Evolutionary conservation across 2,797 vertebrate species (phyloP).

Genomic region (Rhynchotus rufescens): DNA sequence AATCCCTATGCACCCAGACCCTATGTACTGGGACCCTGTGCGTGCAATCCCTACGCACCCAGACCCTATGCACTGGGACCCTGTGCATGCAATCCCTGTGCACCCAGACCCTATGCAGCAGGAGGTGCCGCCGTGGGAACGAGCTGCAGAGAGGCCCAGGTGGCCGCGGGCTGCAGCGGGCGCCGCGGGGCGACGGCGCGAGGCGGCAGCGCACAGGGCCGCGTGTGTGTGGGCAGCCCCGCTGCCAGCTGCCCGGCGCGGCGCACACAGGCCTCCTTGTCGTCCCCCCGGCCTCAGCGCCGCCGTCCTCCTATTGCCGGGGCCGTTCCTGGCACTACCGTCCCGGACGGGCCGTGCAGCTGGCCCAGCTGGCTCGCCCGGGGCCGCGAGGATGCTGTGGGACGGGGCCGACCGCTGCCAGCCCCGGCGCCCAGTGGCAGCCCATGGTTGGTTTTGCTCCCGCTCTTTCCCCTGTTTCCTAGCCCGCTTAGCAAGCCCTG

Average conservation of each 20-base stretch:
- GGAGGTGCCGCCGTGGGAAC: neutral
- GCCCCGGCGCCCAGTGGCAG: accelerated
- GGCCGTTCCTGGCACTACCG: neutral
- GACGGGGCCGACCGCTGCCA: neutral
- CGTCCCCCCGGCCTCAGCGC: neutral
- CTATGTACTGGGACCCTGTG: no score
- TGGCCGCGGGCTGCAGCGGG: neutral
- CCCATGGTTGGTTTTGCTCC: neutral
- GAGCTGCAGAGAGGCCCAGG: neutral
- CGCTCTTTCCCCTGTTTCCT: neutral
- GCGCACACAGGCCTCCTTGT: neutral
- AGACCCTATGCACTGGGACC: no score
- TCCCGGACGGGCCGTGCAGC: neutral
- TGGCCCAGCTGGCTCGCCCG: neutral
- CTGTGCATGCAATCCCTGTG: no score
- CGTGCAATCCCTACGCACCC: no score
- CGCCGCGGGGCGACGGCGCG: neutral
- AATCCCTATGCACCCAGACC: no score
- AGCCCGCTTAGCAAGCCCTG: neutral
- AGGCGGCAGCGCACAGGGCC: neutral
- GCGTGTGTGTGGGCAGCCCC: neutral
- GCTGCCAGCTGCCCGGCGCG: accelerated
- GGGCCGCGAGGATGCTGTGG: accelerated
- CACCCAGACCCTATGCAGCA: neutral
- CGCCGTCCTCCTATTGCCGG: neutral